phyloP scores from a whole-genome alignment of 2,888 invertebrate genomes.

The Argyresthia albistria region DNA sequence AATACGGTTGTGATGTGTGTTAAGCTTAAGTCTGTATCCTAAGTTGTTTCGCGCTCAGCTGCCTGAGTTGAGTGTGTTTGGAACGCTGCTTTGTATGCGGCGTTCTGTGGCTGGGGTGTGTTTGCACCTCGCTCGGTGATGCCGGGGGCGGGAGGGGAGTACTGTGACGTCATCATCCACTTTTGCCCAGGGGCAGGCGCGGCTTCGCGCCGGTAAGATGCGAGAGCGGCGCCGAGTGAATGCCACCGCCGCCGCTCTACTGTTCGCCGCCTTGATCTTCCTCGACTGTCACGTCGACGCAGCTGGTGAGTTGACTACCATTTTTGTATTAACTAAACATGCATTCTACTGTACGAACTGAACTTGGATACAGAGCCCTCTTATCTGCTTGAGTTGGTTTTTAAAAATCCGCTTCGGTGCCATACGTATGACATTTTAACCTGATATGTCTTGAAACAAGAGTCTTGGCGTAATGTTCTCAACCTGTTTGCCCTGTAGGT shows the following conservation, averaged over 20 bases:
- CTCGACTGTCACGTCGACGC: conserved; percentile 57
- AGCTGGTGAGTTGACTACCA: conserved; percentile 41
- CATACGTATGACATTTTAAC: no score
- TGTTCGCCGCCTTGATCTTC: conserved; percentile 60
- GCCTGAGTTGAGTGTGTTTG: no score
- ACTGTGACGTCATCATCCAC: conserved; percentile 40
- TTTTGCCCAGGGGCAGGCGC: conserved; percentile 57
- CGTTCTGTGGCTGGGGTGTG: conserved; percentile 23
- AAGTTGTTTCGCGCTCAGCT: conserved; percentile 26
- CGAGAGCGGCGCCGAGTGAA: conserved; percentile 62
- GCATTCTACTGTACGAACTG: no score
- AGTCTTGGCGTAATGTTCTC: no score
- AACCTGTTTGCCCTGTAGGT: no score
- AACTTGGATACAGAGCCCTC: no score
- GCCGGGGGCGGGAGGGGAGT: conserved; percentile 36
- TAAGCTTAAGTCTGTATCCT: conserved; percentile 32
- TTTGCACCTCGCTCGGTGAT: conserved; percentile 47
- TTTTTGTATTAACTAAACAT: no score
- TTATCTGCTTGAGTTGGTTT: no score
- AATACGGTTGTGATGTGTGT: conserved; percentile 71
- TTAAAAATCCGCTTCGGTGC: no score
- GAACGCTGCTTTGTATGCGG: conserved; percentile 10
- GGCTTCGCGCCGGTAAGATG: conserved; percentile 69
- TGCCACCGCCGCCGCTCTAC: conserved; percentile 59
- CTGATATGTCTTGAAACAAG: no score